These are phyloP conservation scores for Perca fluviatilis DNA, from an alignment of 2,113 vertebrate species.

Conservation along the genomic window DNA sequence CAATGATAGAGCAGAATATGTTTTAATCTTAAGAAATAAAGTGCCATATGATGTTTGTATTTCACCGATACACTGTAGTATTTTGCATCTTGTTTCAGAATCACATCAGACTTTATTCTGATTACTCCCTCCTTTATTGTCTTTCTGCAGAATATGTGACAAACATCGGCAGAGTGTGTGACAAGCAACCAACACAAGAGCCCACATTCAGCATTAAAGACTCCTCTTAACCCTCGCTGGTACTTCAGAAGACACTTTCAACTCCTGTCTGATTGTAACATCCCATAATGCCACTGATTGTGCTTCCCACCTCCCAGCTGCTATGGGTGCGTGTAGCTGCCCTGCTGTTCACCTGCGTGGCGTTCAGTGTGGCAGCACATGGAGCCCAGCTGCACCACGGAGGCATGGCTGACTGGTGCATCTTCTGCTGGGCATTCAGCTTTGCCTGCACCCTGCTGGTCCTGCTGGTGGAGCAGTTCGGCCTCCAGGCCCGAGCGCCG, in stretches of 20 bases:
- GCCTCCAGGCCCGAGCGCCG: constrained; percentile 81
- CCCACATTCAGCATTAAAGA: neutral
- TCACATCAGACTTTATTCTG: neutral
- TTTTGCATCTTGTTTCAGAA: neutral
- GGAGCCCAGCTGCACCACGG: neutral
- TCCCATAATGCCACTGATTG: constrained; percentile 79
- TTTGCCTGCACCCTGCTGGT: constrained; percentile 87
- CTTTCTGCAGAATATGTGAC: constrained; percentile 44
- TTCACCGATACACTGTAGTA: neutral
- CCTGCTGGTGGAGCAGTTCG: constrained; percentile 84
- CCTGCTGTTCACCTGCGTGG: constrained; percentile 85
- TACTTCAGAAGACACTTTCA: neutral
- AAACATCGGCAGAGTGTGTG: constrained; percentile 4
- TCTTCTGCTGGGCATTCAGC: constrained; percentile 91
- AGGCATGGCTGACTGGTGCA: constrained; percentile 83
- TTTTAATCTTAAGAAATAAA: too few species aligned
- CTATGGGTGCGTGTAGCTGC: constrained; percentile 85
- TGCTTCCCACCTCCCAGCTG: constrained; percentile 79
- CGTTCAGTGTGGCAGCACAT: constrained; percentile 80
- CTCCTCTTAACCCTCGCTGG: accelerated
- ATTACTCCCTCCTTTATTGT: neutral
- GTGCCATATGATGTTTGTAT: neutral
- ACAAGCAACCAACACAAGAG: neutral
- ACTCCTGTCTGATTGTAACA: neutral
- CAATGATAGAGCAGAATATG: neutral